phyloP scores from a whole-genome alignment of 1,140 invertebrate genomes.

The Drosophila dunni region DNA sequence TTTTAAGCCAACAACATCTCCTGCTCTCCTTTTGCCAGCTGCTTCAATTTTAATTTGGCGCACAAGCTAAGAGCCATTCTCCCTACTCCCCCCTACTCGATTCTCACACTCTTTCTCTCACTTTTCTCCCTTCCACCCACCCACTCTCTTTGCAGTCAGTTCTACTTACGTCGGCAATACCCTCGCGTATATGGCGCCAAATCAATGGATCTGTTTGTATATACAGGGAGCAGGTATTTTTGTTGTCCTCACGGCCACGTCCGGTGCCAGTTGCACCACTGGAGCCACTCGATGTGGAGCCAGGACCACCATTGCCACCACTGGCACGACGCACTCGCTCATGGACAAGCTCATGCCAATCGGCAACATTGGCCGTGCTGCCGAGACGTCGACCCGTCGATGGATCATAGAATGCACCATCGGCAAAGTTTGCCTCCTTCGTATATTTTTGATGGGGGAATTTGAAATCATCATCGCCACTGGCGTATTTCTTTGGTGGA shows the following conservation, averaged over 20 bases:
- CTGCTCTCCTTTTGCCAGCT: background rate
- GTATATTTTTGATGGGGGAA: conserved; percentile 84
- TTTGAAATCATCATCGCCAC: conserved; percentile 79
- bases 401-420: conserved; percentile 78
- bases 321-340: conserved; percentile 85
- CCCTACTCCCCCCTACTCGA: background rate
- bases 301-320: conserved; percentile 82
- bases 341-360: conserved; percentile 80
- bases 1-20: conserved; percentile 6
- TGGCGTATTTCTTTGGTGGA: conserved; percentile 84
- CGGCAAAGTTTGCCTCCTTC: conserved; percentile 84
- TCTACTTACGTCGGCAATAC: conserved; percentile 88
- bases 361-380: conserved; percentile 61
- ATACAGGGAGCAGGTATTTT: conserved; percentile 96
- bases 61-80: conserved; percentile 26
- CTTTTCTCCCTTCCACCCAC: background rate
- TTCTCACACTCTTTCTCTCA: background rate
- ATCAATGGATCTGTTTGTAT: conserved; percentile 99
- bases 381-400: conserved; percentile 69
- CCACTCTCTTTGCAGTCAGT: background rate
- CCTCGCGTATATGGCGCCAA: conserved; percentile 94
- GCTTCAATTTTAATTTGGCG: conserved; percentile 58
- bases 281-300: conserved; percentile 85
- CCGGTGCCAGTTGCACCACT: conserved; percentile 84
- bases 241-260: conserved; percentile 88